Percentiles rank a stretch among this genome's conserved stretches.
phyloP scores from a whole-genome alignment of 2,113 vertebrate species.

The Seriola dumerili region DNA sequence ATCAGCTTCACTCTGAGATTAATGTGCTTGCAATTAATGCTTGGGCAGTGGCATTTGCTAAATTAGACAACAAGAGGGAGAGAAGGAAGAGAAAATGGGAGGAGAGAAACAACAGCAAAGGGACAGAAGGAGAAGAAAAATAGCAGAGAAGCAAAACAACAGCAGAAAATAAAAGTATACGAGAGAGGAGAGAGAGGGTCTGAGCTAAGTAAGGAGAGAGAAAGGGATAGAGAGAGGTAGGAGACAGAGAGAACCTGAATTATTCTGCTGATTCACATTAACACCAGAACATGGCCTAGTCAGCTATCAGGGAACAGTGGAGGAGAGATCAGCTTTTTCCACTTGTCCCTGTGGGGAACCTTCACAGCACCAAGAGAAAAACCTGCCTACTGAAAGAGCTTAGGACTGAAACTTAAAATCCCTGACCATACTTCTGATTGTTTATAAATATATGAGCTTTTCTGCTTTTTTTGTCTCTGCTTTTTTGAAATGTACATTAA shows the following conservation, averaged over 20 bases:
- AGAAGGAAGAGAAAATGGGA: neutral
- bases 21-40: constrained; percentile 13
- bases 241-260: constrained; percentile 40
- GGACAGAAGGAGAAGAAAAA: neutral
- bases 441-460: constrained; percentile 53
- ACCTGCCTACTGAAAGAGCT: constrained; percentile 19
- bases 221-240: constrained; percentile 5
- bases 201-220: neutral
- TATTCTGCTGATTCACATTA: constrained; percentile 67
- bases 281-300: constrained; percentile 56
- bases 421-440: constrained; percentile 54
- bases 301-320: constrained; percentile 45
- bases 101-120: neutral
- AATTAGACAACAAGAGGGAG: neutral
- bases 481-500: constrained; percentile 28
- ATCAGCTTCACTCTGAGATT: constrained; percentile 29
- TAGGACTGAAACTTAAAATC: constrained; percentile 20
- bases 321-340: constrained; percentile 57
- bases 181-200: neutral
- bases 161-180: neutral
- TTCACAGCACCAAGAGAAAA: constrained; percentile 49
- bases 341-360: constrained; percentile 18
- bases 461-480: neutral
- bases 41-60: constrained; percentile 8
- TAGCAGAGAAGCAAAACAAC: constrained; percentile 12